A percentile compares a stretch with the other conserved stretches of the same genome.
Conservation (phyloP, 2,888 invertebrate genomes). For the Drosophila eohydei region DNA sequence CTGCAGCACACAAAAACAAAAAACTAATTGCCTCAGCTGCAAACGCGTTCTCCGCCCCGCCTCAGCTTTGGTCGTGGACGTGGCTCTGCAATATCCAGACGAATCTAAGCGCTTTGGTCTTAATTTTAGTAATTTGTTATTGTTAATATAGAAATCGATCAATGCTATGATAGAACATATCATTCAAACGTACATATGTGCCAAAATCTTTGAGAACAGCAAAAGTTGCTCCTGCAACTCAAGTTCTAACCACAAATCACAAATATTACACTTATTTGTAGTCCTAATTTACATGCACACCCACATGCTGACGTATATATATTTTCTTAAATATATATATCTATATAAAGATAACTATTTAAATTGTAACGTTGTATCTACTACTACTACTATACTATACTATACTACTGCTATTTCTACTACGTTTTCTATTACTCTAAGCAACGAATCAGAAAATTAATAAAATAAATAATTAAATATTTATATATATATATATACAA, state of each 20-base stretch:
- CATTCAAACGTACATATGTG: constrained; percentile 49
- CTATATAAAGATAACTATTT: constrained; percentile 42
- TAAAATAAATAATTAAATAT: constrained; percentile 49
- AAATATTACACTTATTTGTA: constrained; percentile 55
- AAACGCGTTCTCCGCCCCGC: constrained; percentile 30
- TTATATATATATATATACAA: constrained; percentile 28
- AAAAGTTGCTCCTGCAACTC: constrained; percentile 23
- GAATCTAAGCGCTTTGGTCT: constrained; percentile 63
- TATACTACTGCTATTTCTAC: constrained; percentile 37
- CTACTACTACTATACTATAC: constrained; percentile 25
- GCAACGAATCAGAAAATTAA: constrained; percentile 38
- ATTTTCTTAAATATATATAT: constrained; percentile 14
- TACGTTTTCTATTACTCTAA: constrained; percentile 55
- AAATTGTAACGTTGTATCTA: constrained; percentile 56
- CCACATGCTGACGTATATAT: background rate
- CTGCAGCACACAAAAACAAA: constrained; percentile 77
- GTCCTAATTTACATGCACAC: constrained; percentile 47
- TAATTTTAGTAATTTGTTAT: constrained; percentile 77
- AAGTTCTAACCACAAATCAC: constrained; percentile 29
- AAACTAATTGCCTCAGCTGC: constrained; percentile 73
- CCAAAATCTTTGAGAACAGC: constrained; percentile 60
- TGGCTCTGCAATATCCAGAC: constrained; percentile 52
- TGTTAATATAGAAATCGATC: constrained; percentile 69
- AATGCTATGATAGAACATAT: constrained; percentile 40
- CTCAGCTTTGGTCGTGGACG: constrained; percentile 20